phyloP scores from a whole-genome alignment of 2,113 vertebrate species.

The Chrysochloris asiatica region DNA sequence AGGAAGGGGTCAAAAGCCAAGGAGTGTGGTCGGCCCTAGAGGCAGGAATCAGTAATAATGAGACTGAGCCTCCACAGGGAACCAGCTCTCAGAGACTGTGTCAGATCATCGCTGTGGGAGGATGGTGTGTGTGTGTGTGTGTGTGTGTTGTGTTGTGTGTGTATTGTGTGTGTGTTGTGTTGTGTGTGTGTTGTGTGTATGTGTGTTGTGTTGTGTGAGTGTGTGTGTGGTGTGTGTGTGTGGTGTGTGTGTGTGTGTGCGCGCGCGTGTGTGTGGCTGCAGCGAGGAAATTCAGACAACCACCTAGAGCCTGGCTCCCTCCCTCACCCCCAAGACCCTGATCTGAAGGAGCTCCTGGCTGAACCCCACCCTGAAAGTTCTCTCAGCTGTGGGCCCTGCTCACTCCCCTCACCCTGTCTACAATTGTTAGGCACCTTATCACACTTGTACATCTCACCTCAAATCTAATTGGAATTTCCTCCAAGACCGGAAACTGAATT shows the following conservation, averaged over 20 bases:
- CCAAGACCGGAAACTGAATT: constrained; percentile 42
- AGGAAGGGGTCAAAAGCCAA: not conserved
- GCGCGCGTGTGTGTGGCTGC: no score
- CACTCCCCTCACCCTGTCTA: not conserved
- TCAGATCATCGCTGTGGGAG: not conserved
- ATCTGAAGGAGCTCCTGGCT: not conserved
- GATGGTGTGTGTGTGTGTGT: no score
- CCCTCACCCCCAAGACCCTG: not conserved
- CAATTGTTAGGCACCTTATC: not conserved
- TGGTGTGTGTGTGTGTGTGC: no score
- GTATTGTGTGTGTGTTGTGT: no score
- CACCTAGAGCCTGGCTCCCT: not conserved
- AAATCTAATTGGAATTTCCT: constrained; percentile 18
- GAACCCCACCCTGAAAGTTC: not conserved
- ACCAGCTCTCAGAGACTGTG: not conserved
- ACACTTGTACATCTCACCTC: not conserved
- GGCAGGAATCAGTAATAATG: not conserved
- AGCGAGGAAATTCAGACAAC: not conserved
- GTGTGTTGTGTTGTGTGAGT: no score
- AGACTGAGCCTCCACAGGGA: not conserved
- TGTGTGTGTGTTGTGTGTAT: no score
- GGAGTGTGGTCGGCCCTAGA: not conserved
- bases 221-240: no score
- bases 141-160: no score
- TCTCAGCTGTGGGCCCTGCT: not conserved